These are phyloP conservation scores for Heliocidaris erythrogramma DNA, from an alignment of 35 echinoderm and acorn worm genomes.

Conservation along the genomic window DNA sequence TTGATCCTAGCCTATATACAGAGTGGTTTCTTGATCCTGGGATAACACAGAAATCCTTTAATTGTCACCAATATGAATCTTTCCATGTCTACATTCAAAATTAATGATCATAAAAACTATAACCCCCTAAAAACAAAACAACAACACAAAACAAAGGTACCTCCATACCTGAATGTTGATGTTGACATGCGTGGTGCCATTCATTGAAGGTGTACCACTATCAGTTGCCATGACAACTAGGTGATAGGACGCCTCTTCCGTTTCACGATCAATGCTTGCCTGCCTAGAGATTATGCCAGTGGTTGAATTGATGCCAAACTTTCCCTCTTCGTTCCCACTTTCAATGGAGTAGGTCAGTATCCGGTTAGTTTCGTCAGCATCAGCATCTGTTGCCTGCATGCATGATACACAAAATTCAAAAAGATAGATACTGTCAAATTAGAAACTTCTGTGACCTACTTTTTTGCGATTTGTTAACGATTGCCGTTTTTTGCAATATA, in stretches of 20 bases:
- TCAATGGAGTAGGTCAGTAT: conserved; percentile 38
- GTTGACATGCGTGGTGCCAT: not conserved
- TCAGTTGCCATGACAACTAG: conserved; percentile 29
- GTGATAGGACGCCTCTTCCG: not conserved
- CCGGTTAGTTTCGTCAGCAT: not conserved
- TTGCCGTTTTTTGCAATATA: too few relatives aligned
- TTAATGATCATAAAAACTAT: too few relatives aligned
- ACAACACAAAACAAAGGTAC: too few relatives aligned
- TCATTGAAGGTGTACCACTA: conserved; percentile 14
- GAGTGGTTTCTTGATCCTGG: too few relatives aligned
- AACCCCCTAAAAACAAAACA: too few relatives aligned
- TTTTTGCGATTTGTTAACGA: too few relatives aligned
- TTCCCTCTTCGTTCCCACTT: conserved; percentile 33
- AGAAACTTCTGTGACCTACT: too few relatives aligned
- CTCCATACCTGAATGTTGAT: conserved; percentile 5
- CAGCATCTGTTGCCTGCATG: conserved; percentile 33
- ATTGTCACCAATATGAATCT: too few relatives aligned
- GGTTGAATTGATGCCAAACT: conserved; percentile 32
- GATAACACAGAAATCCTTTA: too few relatives aligned
- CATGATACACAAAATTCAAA: not conserved
- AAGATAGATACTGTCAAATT: too few relatives aligned
- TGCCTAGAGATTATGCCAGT: not conserved
- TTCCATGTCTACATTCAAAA: too few relatives aligned
- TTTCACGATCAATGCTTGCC: conserved; percentile 20
- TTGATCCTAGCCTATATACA: not conserved